Evolutionary conservation across 2,888 invertebrate species (phyloP), one percentile per base, ranked within the genome.

Genomic region (Acleris holmiana): DNA sequence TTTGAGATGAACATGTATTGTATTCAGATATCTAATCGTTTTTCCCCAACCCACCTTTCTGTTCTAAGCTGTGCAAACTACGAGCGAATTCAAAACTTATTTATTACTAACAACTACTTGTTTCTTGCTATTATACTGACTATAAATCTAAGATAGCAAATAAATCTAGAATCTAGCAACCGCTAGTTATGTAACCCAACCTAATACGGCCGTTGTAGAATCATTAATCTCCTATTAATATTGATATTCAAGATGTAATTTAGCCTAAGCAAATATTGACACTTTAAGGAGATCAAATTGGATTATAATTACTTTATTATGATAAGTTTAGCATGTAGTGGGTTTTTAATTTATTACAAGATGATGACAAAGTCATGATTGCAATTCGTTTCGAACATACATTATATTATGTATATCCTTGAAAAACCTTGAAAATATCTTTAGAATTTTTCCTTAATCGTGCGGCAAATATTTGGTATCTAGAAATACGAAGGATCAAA

Each of bases 71-170:
- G 35, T 13, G n/a, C 15, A 48, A 54, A 49, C 54, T 18, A 55
- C 59, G 59, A 60, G 65, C 35, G 60, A 55, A 55, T 54, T 50
- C 65, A 35, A 65, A 46, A 55, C 60, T 60, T 65, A 65, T 65
- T 65, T 65, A 65, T 65, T 35, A 50, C 65, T 40, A 64, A 64
- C 64, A 60, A 55, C 55, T 55, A 65, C 65, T 60, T 65, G 65
- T 65, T 55, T 55, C 60, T 50, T 46, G 55, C 65, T 46, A 65
- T 65, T 65, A 65, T 65, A 60, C 55, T 55, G 59, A 19, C 46
- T 55, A 60, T 65, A 55, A 65, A 65, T 65, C 65, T 50, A 35
- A 17, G 44, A 44, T 55, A 25, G 59, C 48, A 40, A 58, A 60
- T 65, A 64, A 65, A 65, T 65, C 60, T 65, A 65, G 60, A 35